Conservation (phyloP, 2,797 vertebrate species). For the Takifugu rubripes region DNA sequence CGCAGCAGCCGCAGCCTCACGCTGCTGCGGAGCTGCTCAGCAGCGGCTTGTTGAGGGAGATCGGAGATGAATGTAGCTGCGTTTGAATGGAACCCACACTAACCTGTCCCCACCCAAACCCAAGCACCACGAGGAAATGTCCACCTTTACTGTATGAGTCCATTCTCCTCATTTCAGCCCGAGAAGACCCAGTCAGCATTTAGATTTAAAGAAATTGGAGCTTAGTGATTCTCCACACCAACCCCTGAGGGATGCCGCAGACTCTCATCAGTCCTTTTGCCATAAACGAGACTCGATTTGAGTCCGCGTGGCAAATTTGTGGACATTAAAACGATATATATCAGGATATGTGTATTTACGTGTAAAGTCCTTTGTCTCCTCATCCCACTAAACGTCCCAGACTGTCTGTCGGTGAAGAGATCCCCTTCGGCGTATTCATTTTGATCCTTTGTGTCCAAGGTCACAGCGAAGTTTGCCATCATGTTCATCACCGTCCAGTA, state of each 20-base stretch:
- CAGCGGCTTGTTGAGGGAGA: conserved; percentile 1
- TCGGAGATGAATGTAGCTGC: conserved; percentile 19
- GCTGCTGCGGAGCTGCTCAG: conserved; percentile 7
- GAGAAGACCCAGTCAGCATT: no score
- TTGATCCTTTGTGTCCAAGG: conserved; percentile 61
- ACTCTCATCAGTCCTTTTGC: no score
- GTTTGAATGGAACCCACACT: background rate
- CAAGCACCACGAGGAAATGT: background rate
- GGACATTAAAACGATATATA: no score
- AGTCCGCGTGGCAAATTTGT: background rate
- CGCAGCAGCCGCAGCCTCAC: background rate
- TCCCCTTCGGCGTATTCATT: background rate
- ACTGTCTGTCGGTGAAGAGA: no score
- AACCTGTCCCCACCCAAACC: conserved; percentile 31
- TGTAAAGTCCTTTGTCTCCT: no score
- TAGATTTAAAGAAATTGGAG: no score
- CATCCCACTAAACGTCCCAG: no score
- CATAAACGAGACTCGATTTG: no score
- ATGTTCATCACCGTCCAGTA: conserved; percentile 86
- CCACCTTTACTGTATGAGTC: background rate
- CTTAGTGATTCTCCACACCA: no score
- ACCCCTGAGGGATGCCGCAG: no score
- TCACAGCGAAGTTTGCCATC: conserved; percentile 76
- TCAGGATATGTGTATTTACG: no score
- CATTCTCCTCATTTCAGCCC: background rate